phyloP scores from a whole-genome alignment of 1,140 invertebrate species.

The Eriosoma lanigerum region DNA sequence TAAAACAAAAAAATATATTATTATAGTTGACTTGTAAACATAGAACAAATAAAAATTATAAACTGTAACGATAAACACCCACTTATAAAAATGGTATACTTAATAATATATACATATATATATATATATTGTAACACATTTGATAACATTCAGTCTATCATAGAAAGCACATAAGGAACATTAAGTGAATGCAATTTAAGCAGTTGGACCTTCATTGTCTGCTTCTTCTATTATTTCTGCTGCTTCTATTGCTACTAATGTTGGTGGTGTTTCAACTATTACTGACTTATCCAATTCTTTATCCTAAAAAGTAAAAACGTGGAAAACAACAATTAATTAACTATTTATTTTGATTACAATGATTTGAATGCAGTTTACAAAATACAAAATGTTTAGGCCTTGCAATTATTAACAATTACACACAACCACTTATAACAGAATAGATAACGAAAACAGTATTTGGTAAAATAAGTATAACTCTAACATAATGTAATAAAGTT shows the following conservation, averaged over 20 bases:
- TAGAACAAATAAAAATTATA: not conserved
- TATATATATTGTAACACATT: no score
- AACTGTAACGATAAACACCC: not conserved
- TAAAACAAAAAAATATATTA: no score
- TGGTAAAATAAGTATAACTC: no score
- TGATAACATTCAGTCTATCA: constrained; percentile 42
- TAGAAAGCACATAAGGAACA: constrained; percentile 21
- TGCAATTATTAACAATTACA: no score
- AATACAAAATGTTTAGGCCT: no score
- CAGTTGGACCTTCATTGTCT: no score
- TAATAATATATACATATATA: not conserved
- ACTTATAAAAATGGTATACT: not conserved
- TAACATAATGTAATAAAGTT: no score
- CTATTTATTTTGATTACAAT: no score
- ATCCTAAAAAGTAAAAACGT: constrained; percentile 31
- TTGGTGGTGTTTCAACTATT: not conserved
- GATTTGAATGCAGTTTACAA: no score
- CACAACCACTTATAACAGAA: no score
- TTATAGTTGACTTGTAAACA: not conserved
- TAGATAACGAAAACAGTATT: no score
- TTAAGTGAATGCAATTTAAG: constrained; percentile 12
- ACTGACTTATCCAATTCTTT: not conserved
- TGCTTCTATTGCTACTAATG: not conserved
- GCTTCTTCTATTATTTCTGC: not conserved
- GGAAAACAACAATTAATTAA: no score